Conservation (phyloP, 2,113 vertebrate species). For the Apteryx owenii region DNA sequence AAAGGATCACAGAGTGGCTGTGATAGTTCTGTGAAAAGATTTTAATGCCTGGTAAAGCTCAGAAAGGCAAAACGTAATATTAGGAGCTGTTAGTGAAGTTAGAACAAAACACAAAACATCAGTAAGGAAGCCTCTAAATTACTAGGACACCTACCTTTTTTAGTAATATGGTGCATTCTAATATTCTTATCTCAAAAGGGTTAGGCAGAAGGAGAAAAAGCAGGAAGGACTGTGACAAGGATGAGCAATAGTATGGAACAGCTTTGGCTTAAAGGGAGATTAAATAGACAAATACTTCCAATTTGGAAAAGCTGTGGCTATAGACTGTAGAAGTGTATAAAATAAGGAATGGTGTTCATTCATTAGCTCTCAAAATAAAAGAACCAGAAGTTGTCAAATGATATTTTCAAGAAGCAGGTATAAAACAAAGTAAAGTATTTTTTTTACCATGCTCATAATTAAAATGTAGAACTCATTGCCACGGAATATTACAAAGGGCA, state of each 20-base stretch:
- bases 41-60: fast-evolving
- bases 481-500: neutral
- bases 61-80: neutral
- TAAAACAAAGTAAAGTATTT: neutral
- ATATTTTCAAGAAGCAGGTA: neutral
- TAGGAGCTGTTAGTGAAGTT: neutral
- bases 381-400: neutral
- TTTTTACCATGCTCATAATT: neutral
- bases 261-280: slow-evolving; percentile 11
- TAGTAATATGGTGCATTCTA: neutral
- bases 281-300: neutral
- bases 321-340: neutral
- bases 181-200: neutral
- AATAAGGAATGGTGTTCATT: neutral
- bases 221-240: neutral
- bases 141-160: neutral
- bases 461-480: neutral
- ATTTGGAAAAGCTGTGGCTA: neutral
- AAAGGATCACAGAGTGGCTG: neutral
- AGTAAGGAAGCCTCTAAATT: neutral
- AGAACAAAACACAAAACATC: neutral
- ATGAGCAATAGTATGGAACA: neutral
- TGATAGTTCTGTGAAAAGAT: neutral
- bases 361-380: slow-evolving; percentile 9
- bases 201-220: slow-evolving; percentile 9